Base-by-base conservation (phyloP, 1,140 invertebrate species). In the Megalopta genalis region DNA sequence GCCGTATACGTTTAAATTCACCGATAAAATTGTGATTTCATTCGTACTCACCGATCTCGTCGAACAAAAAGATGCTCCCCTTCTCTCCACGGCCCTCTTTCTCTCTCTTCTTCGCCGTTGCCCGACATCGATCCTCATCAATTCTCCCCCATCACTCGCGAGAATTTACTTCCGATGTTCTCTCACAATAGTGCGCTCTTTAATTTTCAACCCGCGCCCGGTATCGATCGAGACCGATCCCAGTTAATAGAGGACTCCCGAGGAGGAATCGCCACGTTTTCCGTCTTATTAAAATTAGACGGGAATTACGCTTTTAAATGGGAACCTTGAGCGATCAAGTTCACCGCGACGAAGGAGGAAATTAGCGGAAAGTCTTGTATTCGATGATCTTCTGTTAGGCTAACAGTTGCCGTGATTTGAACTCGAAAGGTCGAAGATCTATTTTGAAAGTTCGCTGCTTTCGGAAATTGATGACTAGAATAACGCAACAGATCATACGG, bases 31-130 rank as follows among this genome's bases (percentile, higher is more conserved):
- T 32, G 59, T 77, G 42, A 77, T 63, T 69, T 69, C 16, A 37
- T 77, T 69, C n/a, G 14, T 77, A 77, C 74, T 77, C 66, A 77
- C 74, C 74, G 42, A 77, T 70, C 49, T 32, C 74, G 39, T 25
- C 10, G 52, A 60, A 60, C 74, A 10, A 23, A 39, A 70, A 77
- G 14, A 59, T 23, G 39, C 14, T 32, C 32, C 32, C 32, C 32
- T 32, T 32, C 32, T 2, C 32, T 32, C 32, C 32, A n/a, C n/a
- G 32, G 32, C 74, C 18, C 21, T 57, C 2, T 6, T 16, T 16
- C 16, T 14, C 14, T 21, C 16, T 52, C 23, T 39, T 57, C 63
- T 57, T 60, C 54, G 49, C 32, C 32, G 32, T 1, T 32, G 32
- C 52, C 21, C 39, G 27, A n/a, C 10, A 21, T 62, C 25, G 39